Evolutionary conservation across 2,888 invertebrate genomes (phyloP).

Genomic region (Miltochrista miniata): DNA sequence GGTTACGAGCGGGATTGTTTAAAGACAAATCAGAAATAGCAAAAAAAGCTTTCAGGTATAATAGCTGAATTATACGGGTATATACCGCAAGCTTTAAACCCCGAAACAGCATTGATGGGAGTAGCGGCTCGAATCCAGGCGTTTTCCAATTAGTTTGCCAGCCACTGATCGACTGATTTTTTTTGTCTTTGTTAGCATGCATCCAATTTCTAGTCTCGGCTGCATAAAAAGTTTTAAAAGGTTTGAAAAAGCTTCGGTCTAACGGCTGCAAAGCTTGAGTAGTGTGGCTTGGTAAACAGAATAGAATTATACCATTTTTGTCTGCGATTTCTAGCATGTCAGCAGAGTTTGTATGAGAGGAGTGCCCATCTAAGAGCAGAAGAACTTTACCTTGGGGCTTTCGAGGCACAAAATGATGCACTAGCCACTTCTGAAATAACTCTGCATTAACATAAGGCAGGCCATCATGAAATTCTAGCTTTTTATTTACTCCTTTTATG

Average conservation of each 20-base stretch:
- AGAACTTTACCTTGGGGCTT: conserved; percentile 11
- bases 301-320: conserved; percentile 22
- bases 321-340: conserved; percentile 9
- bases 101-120: conserved; percentile 27
- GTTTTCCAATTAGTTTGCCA: conserved; percentile 17
- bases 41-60: conserved; percentile 24
- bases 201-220: not conserved
- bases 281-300: conserved; percentile 7
- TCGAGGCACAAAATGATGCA: conserved; percentile 2
- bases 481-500: conserved; percentile 24
- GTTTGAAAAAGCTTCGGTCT: conserved; percentile 6
- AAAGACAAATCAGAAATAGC: conserved; percentile 1
- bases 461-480: conserved; percentile 34
- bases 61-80: conserved; percentile 23
- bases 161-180: conserved; percentile 11
- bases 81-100: conserved; percentile 31
- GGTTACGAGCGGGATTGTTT: too few species aligned
- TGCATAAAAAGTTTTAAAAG: conserved; percentile 2
- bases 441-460: conserved; percentile 19
- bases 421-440: not conserved
- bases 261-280: conserved; percentile 7
- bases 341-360: conserved; percentile 6
- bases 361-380: conserved; percentile 9
- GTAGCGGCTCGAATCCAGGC: conserved; percentile 30
- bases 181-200: conserved; percentile 8